A percentile compares a stretch with the other conserved stretches of the same genome.
phyloP scores from a whole-genome alignment of 2,888 invertebrate genomes.

The Limnephilus rhombicus region DNA sequence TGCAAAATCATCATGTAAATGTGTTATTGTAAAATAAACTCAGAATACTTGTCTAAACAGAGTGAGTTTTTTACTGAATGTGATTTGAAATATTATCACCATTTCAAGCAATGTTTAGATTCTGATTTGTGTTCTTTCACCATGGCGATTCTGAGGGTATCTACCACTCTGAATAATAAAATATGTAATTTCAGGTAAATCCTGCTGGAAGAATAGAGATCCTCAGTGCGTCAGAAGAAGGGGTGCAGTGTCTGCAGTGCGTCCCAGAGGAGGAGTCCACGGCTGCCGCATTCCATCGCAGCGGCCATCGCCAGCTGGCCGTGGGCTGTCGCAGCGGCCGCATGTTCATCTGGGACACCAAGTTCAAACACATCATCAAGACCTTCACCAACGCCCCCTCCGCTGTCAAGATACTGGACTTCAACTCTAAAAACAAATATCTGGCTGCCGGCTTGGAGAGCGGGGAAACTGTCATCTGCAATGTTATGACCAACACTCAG shows the following conservation, averaged over 20 bases:
- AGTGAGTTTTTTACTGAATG: no score
- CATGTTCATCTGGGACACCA: slow-evolving; percentile 77
- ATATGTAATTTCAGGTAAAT: slow-evolving; percentile 72
- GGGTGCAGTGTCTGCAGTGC: slow-evolving; percentile 74
- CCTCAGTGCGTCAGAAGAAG: slow-evolving; percentile 73
- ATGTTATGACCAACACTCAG: slow-evolving; percentile 76
- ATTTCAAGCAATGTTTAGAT: no score
- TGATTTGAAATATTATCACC: no score
- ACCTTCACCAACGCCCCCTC: slow-evolving; percentile 74
- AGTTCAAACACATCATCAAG: slow-evolving; percentile 74
- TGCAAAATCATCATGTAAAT: no score
- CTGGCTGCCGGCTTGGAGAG: slow-evolving; percentile 75
- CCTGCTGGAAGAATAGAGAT: slow-evolving; percentile 75
- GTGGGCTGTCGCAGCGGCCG: slow-evolving; percentile 75
- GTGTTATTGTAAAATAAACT: no score
- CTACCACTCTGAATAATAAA: not conserved
- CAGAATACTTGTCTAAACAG: no score
- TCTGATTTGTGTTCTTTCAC: no score
- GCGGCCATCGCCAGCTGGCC: slow-evolving; percentile 74
- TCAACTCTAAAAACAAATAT: slow-evolving; percentile 75
- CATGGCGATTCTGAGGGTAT: no score
- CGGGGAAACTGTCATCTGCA: slow-evolving; percentile 76
- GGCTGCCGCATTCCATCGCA: slow-evolving; percentile 75
- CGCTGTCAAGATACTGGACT: slow-evolving; percentile 73
- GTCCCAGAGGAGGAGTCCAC: slow-evolving; percentile 75